Evolutionary conservation across 2,888 invertebrate genomes (phyloP), one percentile per base, ranked within the genome.

Genomic region (Tetranychus piercei): DNA sequence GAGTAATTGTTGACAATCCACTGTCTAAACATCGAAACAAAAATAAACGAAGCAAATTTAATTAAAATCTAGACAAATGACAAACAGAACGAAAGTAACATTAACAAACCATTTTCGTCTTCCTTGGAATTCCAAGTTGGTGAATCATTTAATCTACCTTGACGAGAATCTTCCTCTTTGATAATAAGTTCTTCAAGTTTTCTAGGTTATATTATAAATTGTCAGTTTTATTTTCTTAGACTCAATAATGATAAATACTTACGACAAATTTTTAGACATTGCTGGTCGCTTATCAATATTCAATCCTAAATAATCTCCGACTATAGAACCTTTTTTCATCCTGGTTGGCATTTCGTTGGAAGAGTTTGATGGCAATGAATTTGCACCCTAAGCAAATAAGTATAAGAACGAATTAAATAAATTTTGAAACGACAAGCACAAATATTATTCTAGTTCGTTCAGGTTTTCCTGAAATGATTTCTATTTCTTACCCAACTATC

Each of bases 301-400:
- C 7, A 55, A 55, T 6, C 55, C 55, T 23, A 69, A 20, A 71
- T 76, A 76, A 67, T 74, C 74, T 11, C 76, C 76, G 20, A 76
- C 66, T 18, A 76, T 67, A 44, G 76, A 76, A 2, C 76, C 76
- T 43, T 73, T 65, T 45, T 76, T 76, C n/a, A 44, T 8, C 6
- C 65, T 34, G 15, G 20, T 18, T 7, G 45, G 34, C 15, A 23
- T 69, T 11, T 69, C 69, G 11, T 69, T 9, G 9, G 34, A 18
- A 69, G 55, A 55, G 15, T 9, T 55, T 15, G 55, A 55, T 55
- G 55, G 55, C 15, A 55, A 8, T 55, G 55, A 55, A 55, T 55
- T 55, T 15, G 55, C 6, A 3, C 55, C 9, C 55, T 55, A 55
- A 5, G 15, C 3, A 55, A 55, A 55, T 55, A 1, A 55, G 55